Percentiles rank a stretch among this genome's conserved stretches.
Evolutionary conservation across 2,113 vertebrate species (phyloP).

Genomic region (Fukomys damarensis): DNA sequence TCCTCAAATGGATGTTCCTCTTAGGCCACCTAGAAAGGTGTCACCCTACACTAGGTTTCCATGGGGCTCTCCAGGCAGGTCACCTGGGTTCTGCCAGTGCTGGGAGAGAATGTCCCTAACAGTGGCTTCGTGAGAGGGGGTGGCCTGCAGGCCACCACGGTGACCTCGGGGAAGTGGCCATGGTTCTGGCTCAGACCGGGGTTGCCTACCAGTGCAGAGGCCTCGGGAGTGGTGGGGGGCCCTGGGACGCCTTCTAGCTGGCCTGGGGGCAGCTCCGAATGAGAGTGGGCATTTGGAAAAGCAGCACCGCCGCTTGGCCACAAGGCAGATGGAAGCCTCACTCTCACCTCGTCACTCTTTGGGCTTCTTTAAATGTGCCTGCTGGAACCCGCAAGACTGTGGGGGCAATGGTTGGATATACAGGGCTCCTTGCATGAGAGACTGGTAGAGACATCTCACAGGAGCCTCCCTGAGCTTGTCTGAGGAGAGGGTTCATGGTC

Average conservation of each 20-base stretch:
- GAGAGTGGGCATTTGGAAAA: rapidly evolving
- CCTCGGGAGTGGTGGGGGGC: background rate
- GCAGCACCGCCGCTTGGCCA: background rate
- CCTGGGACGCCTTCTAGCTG: background rate
- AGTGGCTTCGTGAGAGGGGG: background rate
- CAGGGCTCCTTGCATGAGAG: background rate
- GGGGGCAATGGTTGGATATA: background rate
- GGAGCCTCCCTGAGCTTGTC: too few relatives aligned
- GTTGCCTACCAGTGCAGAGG: background rate
- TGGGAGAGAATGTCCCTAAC: background rate
- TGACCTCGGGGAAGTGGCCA: background rate
- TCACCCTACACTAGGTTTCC: background rate
- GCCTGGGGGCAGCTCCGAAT: background rate
- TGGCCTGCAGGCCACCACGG: background rate
- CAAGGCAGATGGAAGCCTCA: too few relatives aligned
- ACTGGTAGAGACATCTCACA: rapidly evolving
- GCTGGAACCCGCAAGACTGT: background rate
- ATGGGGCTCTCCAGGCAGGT: background rate
- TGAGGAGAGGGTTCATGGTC: background rate
- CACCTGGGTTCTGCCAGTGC: background rate
- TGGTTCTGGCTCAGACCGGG: background rate
- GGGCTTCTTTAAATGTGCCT: background rate
- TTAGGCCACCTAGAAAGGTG: background rate
- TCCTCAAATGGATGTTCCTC: background rate
- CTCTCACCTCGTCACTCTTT: rapidly evolving